Percentiles rank a stretch among this genome's conserved stretches.
Conservation (phyloP, 2,113 vertebrate genomes). For the Oreamnos americanus region DNA sequence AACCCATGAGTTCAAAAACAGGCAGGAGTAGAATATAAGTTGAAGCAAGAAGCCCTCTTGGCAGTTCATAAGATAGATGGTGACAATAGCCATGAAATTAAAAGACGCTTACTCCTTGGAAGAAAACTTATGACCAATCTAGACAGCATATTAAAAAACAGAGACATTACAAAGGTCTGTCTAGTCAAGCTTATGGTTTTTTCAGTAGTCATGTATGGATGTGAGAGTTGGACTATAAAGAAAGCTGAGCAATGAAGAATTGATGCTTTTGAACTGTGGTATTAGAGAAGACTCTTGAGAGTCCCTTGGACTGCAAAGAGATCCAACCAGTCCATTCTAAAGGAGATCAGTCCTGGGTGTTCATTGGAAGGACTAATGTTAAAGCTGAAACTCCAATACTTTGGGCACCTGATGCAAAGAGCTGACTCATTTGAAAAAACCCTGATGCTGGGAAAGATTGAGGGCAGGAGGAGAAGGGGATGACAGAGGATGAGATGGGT, state of each 20-base stretch:
- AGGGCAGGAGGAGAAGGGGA: neutral
- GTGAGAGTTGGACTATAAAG: neutral
- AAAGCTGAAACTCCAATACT: neutral
- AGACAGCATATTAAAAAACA: neutral
- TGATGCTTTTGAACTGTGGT: neutral
- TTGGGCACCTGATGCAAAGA: neutral
- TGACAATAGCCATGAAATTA: neutral
- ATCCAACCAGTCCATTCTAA: neutral
- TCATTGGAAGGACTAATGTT: neutral
- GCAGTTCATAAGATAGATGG: neutral
- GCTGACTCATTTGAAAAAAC: neutral
- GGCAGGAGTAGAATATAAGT: neutral
- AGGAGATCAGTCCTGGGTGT: neutral
- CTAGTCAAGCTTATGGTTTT: neutral
- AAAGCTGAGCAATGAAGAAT: neutral
- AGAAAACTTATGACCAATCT: neutral
- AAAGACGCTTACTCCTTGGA: neutral
- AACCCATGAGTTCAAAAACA: neutral
- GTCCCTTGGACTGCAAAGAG: neutral
- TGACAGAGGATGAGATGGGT: neutral
- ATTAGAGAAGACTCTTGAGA: neutral
- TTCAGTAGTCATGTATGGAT: neutral
- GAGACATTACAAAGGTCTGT: neutral
- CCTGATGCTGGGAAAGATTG: neutral
- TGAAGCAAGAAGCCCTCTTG: neutral